phyloP scores from a whole-genome alignment of 2,888 invertebrate genomes.

The Phaedon cochleariae region DNA sequence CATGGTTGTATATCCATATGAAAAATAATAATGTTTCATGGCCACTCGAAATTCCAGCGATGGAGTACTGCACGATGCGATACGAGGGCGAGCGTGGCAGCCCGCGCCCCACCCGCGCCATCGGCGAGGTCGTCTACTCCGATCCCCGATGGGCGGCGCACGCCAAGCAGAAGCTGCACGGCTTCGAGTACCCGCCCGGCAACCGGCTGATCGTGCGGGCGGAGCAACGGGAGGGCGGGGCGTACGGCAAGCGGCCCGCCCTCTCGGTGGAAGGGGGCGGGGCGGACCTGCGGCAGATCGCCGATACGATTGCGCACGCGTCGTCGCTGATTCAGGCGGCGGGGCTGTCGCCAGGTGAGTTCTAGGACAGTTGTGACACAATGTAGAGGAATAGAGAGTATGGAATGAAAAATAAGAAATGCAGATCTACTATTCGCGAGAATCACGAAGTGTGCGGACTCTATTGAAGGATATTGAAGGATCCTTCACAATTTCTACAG shows the following conservation, averaged over 20 bases:
- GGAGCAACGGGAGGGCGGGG: constrained; percentile 57
- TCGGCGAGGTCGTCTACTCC: constrained; percentile 76
- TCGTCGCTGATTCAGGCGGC: constrained; percentile 78
- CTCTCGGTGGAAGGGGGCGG: neutral
- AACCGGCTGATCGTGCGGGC: constrained; percentile 80
- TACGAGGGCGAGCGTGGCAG: constrained; percentile 62
- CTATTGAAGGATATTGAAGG: no score
- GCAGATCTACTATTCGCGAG: no score
- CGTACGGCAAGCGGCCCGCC: neutral
- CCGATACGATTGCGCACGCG: constrained; percentile 81
- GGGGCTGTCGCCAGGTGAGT: constrained; percentile 56
- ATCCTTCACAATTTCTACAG: no score
- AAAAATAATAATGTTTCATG: no score
- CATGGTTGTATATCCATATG: no score
- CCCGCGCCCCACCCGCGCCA: constrained; percentile 63
- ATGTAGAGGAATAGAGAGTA: neutral
- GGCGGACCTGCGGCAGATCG: constrained; percentile 67
- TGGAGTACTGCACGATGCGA: constrained; percentile 70
- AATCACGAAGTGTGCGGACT: no score
- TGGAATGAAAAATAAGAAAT: no score
- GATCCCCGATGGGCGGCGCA: constrained; percentile 77
- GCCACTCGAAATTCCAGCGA: constrained; percentile 58
- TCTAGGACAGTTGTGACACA: neutral
- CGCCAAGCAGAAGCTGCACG: constrained; percentile 86
- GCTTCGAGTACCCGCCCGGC: constrained; percentile 92